These are phyloP conservation scores for Clepsis dumicolana DNA, from an alignment of 2,888 invertebrate species.

Conservation along the genomic window DNA sequence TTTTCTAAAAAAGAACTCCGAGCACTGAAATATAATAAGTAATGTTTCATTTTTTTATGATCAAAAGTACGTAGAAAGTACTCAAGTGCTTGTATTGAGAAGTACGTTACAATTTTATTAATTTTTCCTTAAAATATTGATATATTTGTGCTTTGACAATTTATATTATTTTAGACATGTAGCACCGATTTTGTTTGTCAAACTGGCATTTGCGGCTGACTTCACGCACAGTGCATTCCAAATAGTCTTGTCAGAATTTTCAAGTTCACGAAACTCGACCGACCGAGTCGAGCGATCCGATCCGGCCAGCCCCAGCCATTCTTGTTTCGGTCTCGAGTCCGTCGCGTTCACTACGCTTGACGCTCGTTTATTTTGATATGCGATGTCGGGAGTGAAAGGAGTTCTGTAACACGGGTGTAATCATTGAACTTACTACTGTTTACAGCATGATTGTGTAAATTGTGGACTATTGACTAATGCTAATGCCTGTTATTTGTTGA, in stretches of 20 bases:
- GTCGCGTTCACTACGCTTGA: slow-evolving; percentile 59
- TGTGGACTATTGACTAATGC: slow-evolving; percentile 61
- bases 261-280: slow-evolving; percentile 57
- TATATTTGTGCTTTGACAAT: too few relatives aligned
- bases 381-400: slow-evolving; percentile 69
- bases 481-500: slow-evolving; percentile 63
- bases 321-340: slow-evolving; percentile 49
- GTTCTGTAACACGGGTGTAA: slow-evolving; percentile 47
- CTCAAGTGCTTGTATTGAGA: too few relatives aligned
- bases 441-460: slow-evolving; percentile 71
- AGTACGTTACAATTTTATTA: too few relatives aligned
- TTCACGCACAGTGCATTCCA: slow-evolving; percentile 64
- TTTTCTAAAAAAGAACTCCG: too few relatives aligned
- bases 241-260: slow-evolving; percentile 65
- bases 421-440: slow-evolving; percentile 46
- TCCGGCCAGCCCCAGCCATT: slow-evolving; percentile 30
- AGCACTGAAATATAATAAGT: too few relatives aligned
- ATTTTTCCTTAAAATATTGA: too few relatives aligned
- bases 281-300: background rate
- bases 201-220: slow-evolving; percentile 50
- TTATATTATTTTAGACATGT: too few relatives aligned
- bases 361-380: slow-evolving; percentile 66
- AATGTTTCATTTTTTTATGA: too few relatives aligned
- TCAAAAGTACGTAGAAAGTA: too few relatives aligned
- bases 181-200: slow-evolving; percentile 49